These are phyloP conservation scores for Okapia johnstoni DNA, from an alignment of 2,113 vertebrate genomes.

Conservation along the genomic window DNA sequence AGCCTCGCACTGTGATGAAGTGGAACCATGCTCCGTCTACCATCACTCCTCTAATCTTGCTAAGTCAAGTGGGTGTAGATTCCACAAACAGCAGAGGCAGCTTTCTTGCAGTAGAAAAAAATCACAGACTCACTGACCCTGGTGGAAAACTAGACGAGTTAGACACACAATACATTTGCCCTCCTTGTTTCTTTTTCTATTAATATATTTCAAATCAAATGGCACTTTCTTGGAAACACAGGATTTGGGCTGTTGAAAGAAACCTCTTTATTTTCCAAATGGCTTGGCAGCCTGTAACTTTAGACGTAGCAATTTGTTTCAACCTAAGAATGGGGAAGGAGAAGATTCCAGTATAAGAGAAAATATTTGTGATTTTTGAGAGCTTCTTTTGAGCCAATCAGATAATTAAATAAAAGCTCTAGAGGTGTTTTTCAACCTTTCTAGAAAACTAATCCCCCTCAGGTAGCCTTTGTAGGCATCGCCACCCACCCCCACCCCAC, in stretches of 20 bases:
- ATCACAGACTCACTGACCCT: fast-evolving
- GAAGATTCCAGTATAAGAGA: too few species aligned
- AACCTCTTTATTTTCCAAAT: not conserved
- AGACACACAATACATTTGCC: not conserved
- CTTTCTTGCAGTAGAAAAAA: not conserved
- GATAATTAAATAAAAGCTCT: not conserved
- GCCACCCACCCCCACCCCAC: too few species aligned
- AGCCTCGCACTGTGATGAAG: not conserved
- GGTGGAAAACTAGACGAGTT: not conserved
- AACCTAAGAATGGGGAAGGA: not conserved
- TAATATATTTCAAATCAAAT: not conserved
- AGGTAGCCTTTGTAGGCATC: not conserved
- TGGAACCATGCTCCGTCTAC: fast-evolving
- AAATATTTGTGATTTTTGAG: not conserved
- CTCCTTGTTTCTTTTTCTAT: not conserved
- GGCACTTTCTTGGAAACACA: not conserved
- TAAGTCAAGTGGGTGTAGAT: not conserved
- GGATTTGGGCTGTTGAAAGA: not conserved
- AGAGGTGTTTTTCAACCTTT: not conserved
- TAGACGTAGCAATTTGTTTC: not conserved
- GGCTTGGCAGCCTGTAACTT: not conserved
- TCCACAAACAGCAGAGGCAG: fast-evolving
- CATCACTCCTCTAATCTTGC: fast-evolving
- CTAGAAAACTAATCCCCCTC: fast-evolving
- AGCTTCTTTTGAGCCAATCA: not conserved